Percentiles rank a stretch among this genome's conserved stretches.
phyloP scores from a whole-genome alignment of 2,797 vertebrate species.

The Diplodus sargus region DNA sequence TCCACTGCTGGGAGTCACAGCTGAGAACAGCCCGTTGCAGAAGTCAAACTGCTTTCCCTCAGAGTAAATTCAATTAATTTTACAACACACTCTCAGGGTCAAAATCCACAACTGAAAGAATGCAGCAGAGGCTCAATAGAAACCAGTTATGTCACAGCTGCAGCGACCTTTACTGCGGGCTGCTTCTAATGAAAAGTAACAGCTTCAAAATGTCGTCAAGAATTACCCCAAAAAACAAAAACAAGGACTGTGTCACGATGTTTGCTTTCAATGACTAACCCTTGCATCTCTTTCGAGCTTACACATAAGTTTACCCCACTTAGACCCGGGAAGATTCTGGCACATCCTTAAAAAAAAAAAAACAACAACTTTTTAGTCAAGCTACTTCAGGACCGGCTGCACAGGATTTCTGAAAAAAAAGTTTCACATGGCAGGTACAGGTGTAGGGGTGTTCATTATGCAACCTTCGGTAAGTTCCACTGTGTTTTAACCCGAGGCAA shows the following conservation, averaged over 20 bases:
- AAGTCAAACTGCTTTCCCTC: background rate
- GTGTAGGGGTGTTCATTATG: background rate
- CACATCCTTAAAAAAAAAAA: background rate
- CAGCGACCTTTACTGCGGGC: background rate
- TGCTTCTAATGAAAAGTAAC: constrained; percentile 2
- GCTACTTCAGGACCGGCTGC: background rate
- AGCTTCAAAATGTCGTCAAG: background rate
- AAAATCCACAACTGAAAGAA: constrained; percentile 10
- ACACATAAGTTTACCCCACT: too few relatives aligned
- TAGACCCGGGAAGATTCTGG: background rate
- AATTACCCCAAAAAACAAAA: background rate
- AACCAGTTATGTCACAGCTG: constrained; percentile 9
- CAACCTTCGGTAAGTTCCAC: background rate
- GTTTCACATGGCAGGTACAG: background rate
- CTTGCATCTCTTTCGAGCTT: too few relatives aligned
- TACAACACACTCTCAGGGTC: background rate
- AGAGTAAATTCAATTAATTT: background rate
- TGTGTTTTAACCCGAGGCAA: constrained; percentile 8
- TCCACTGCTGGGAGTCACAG: background rate
- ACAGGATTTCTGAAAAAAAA: background rate
- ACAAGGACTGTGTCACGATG: background rate
- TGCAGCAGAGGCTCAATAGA: background rate
- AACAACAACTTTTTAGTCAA: background rate
- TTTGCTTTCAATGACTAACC: too few relatives aligned
- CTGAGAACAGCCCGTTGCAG: background rate